Base-by-base conservation (phyloP, 1,140 invertebrate genomes). In the Sesamia nonagrioides region DNA sequence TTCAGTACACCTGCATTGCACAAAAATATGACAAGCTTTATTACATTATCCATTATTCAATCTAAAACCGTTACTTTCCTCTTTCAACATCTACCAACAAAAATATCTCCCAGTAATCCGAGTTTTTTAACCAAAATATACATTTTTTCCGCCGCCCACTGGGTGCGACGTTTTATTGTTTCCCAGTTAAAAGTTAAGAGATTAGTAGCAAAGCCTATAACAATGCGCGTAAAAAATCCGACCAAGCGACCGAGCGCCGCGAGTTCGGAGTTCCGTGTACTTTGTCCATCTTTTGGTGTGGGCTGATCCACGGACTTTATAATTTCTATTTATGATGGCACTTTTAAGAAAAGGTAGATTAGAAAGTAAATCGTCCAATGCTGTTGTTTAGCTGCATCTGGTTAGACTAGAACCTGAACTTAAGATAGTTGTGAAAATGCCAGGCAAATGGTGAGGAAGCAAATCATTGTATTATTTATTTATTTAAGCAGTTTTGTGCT, bases 161-260 rank as follows among this genome's bases (percentile, higher is more conserved):
- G 54, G 17, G 27, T 48, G 77, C 81, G 83, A 79, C 82, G 79
- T 88, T 88, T 89, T 88, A 89, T 89, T 89, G 88, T 87, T 88
- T 88, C 84, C 83, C 82, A 84, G 84, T 84, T 83, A 88, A 88
- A 85, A 89, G 88, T 88, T 88, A 88, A 88, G 88, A 89, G 88
- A 89, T 89, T 89, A 89, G 84, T 84, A 78, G 79, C 78, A 83
- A 88, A 86, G 86, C 86, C 86, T 88, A 89, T 88, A 88, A 86
- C 85, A 80, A 84, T 60, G 78, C 82, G 84, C 80, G 82, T 88
- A 86, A 88, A 89, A 89, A 61, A 63, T 50, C 66, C 66, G 21
- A 27, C 66, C 42, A 33, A 69, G 40, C 66, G 66, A 69, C 66
- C 58, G 15, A 50, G 37, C 58, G 40, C 37, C 21, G 18, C 42